These are phyloP conservation scores for Oasisia sp. DNA, from an alignment of 2,888 invertebrate genomes.

Conservation along the genomic window DNA sequence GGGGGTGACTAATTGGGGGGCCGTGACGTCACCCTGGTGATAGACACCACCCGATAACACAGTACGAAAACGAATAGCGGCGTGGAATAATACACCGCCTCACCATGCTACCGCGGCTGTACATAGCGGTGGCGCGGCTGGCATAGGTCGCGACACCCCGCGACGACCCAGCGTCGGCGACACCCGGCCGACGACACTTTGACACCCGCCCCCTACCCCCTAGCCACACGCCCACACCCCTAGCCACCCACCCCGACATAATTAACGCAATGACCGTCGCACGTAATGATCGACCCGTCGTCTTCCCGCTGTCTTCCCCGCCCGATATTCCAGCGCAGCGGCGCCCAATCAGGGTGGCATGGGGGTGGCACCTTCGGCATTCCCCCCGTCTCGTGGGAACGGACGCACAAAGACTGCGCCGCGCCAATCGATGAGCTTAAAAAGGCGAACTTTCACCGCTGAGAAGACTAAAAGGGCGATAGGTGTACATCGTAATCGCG, in stretches of 20 bases:
- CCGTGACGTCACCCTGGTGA: background rate
- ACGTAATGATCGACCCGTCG: background rate
- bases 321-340: background rate
- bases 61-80: background rate
- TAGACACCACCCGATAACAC: background rate
- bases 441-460: background rate
- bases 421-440: background rate
- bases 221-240: background rate
- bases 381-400: background rate
- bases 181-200: background rate
- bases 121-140: background rate
- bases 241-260: background rate
- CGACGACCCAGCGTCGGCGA: background rate
- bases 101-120: background rate
- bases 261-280: constrained; percentile 5
- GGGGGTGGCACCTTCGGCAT: background rate
- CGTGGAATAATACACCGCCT: background rate
- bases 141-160: background rate
- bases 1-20: background rate
- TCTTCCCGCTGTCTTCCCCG: background rate
- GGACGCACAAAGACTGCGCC: background rate
- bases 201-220: background rate
- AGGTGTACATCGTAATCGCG: background rate
- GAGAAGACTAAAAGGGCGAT: background rate
- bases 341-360: background rate